Base-by-base conservation (phyloP, 2,888 invertebrate species). In the Aelia acuminata region DNA sequence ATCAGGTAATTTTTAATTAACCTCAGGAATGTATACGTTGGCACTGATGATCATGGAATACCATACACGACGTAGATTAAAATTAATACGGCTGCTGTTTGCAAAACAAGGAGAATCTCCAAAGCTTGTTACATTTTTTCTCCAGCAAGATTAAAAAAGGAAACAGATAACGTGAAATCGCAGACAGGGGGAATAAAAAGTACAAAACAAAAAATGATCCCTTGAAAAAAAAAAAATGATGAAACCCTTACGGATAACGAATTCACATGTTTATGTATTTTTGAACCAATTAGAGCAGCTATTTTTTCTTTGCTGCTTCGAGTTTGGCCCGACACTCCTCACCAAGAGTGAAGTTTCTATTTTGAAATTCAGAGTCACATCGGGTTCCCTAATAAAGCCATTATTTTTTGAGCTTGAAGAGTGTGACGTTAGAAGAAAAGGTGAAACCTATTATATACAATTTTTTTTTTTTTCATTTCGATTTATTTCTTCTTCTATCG, bases 201-300 rank as follows among this genome's bases (percentile, higher is more conserved):
- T 39, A 43, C 43, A 20, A 4, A 80, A 43, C 22, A 80, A 80
- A 80, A 80, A 43, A 3, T 13, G n/a, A 43, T 80, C 43, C 43
- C 11, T 43, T 80, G 20, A 43, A 43, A 43, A 80, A 43, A 80
- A 13, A 3, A 80, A 1, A n/a, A n/a, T n/a, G n/a, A n/a, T n/a
- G n/a, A 39, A 43, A 13, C 80, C 22, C 22, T 43, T 80, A 75
- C 39, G 43, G 47, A 63, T 87, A 87, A 87, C 87, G 87, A 87
- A 87, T 75, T 87, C 87, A 48, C 87, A 87, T 87, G 87, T 87
- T 87, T 87, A 75, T 87, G 49, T 75, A 87, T 87, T 87, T 87
- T 47, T 35, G 31, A 75, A 75, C 75, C 87, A 87, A 87, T 87
- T 87, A 87, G 75, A 75, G 87, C 18, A 31, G 48, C 15, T 53